Percentiles rank a stretch among this genome's conserved stretches.
These are phyloP conservation scores for Tetragnatha montana DNA, from an alignment of 2,888 invertebrate genomes.

Conservation along the genomic window DNA sequence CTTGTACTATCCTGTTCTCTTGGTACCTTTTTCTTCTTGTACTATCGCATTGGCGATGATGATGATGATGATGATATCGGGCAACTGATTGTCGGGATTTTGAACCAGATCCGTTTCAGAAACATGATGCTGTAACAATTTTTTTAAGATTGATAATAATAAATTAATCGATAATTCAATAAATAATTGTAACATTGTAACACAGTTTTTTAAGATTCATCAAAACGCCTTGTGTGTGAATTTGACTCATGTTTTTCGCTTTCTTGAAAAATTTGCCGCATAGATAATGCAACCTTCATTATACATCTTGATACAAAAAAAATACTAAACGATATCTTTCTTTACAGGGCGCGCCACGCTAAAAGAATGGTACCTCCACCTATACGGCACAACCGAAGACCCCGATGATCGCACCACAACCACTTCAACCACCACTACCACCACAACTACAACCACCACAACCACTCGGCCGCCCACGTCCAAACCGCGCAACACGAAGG, in stretches of 20 bases:
- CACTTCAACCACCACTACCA: constrained; percentile 72
- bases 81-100: too few relatives aligned
- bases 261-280: too few relatives aligned
- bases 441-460: constrained; percentile 55
- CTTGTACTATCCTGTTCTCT: too few relatives aligned
- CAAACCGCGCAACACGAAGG: constrained; percentile 31
- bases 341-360: constrained; percentile 87
- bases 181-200: too few relatives aligned
- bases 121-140: too few relatives aligned
- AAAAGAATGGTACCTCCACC: constrained; percentile 93
- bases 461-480: constrained; percentile 36
- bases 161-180: too few relatives aligned
- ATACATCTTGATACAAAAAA: not conserved
- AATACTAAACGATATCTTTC: not conserved
- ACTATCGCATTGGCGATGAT: too few relatives aligned
- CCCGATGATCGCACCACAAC: constrained; percentile 76
- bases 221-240: constrained; percentile 16
- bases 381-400: constrained; percentile 88
- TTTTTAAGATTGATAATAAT: too few relatives aligned
- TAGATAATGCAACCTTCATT: not conserved
- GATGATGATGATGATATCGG: too few relatives aligned
- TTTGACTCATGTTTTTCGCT: constrained; percentile 4
- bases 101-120: too few relatives aligned
- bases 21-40: too few relatives aligned
- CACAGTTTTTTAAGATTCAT: too few relatives aligned